Percentiles rank a stretch among this genome's conserved stretches.
These are phyloP conservation scores for Scaptomyza pallida DNA, from an alignment of 1,140 invertebrate genomes.

Conservation along the genomic window DNA sequence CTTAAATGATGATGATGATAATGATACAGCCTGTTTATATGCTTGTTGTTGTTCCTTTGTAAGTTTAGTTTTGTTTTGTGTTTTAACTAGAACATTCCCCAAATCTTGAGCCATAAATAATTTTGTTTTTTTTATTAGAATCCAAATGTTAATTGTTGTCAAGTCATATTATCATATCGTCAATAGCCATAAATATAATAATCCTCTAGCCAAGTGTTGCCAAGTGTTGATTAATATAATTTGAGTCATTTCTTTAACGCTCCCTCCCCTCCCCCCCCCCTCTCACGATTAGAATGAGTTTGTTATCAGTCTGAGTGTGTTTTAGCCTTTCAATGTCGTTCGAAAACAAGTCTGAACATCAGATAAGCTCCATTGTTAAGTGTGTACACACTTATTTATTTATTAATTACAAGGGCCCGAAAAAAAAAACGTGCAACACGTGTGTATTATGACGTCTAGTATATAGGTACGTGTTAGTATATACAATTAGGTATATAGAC, in stretches of 20 bases:
- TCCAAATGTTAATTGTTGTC: neutral
- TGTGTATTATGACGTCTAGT: slow-evolving; percentile 16
- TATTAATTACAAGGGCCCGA: neutral
- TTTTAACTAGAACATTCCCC: too few relatives aligned
- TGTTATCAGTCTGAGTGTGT: slow-evolving; percentile 33
- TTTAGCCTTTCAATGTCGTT: slow-evolving; percentile 57
- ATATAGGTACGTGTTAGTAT: neutral
- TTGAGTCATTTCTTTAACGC: slow-evolving; percentile 1
- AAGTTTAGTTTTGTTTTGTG: too few relatives aligned
- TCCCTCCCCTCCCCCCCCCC: neutral
- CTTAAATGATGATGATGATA: slow-evolving; percentile 19
- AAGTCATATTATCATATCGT: neutral
- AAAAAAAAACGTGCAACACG: slow-evolving; percentile 49
- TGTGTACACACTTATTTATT: slow-evolving; percentile 21
- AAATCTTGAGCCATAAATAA: too few relatives aligned
- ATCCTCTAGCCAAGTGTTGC: neutral
- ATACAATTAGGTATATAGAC: neutral
- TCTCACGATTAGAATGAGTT: neutral
- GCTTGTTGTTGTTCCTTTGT: too few relatives aligned
- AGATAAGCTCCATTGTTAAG: slow-evolving; percentile 52
- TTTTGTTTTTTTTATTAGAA: neutral
- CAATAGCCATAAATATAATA: neutral
- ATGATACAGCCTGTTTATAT: too few relatives aligned
- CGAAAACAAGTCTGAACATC: slow-evolving; percentile 65
- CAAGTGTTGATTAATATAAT: neutral